Base-by-base conservation (phyloP, 2,797 vertebrate species). In the Sebastes ruberrimus region DNA sequence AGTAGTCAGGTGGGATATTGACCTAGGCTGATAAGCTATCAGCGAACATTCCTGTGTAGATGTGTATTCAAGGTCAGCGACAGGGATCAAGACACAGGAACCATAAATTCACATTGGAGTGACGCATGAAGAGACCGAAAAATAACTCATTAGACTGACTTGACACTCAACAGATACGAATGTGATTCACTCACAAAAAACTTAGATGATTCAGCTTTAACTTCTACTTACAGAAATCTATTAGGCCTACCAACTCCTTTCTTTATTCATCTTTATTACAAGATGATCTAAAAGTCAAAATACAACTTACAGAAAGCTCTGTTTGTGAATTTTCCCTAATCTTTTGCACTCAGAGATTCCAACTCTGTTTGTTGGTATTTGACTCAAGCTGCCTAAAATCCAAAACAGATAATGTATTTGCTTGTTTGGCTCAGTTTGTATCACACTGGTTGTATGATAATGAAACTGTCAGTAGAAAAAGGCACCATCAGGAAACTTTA, bases 21-120 rank as follows among this genome's bases (percentile, higher is more conserved):
- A 90, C 80, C 69, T 55, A 46, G 60, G 61, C 76, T 85, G 92
- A 94, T 94, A 93, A 71, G 74, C 64, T 88, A 92, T 90, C 93
- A 83, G 84, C 6, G 10, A 57, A 74, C 93, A 92, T 93, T 92
- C 88, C 88, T 77, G 77, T 71, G 81, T 81, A 72, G 84, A 78
- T 70, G 71, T 80, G 85, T 55, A 56, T 81, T 80, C 82, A 83
- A 85, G 90, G 89, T 89, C 79, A 79, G 68, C 5, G 4, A 62
- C 49, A 71, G 64, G 66, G 69, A 86, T 78, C 71, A 76, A 89
- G 76, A 83, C 74, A 78, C 60, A 23, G 46, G 28, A 84, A 72
- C 59, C 72, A 74, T 83, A 85, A 84, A 86, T 68, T 83, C 67
- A 71, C 62, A 76, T 14, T 3, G 3, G 57, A 83, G 71, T 90